phyloP scores from a whole-genome alignment of 2,797 vertebrate species.

The Arremon aurantiirostris region DNA sequence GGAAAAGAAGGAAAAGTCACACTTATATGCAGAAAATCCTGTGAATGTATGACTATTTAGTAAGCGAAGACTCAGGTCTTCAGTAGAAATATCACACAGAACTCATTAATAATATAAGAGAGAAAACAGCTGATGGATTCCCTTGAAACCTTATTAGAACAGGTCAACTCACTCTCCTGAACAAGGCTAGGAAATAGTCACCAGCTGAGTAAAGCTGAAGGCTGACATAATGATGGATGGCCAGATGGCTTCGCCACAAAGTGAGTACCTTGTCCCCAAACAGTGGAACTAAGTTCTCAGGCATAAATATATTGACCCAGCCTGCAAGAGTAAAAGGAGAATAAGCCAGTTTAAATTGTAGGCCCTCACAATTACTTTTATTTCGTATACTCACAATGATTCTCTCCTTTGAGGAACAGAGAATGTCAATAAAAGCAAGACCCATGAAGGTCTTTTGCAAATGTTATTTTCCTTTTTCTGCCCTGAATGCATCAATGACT shows the following conservation, averaged over 20 bases:
- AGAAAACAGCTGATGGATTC: neutral
- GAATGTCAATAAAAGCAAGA: neutral
- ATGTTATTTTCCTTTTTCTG: neutral
- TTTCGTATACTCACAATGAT: neutral
- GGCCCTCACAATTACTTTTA: neutral
- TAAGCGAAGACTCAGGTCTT: neutral
- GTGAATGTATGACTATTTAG: neutral
- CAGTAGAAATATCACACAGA: neutral
- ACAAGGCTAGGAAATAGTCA: slow-evolving; percentile 44
- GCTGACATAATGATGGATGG: slow-evolving; percentile 53
- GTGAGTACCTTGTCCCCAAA: neutral
- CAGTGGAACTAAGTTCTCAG: neutral
- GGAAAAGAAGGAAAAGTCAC: neutral
- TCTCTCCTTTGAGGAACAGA: neutral
- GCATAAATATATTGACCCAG: neutral
- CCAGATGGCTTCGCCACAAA: slow-evolving; percentile 4
- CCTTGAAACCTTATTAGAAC: slow-evolving; percentile 5
- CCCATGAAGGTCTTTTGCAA: neutral
- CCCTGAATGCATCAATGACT: neutral
- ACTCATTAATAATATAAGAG: neutral
- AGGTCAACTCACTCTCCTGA: neutral
- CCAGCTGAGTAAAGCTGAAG: slow-evolving; percentile 51
- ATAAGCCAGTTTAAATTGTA: neutral
- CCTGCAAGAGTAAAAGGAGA: neutral
- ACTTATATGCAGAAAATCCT: neutral